These are phyloP conservation scores for Agriopis leucophaearia DNA, from an alignment of 2,888 invertebrate species.

Conservation along the genomic window DNA sequence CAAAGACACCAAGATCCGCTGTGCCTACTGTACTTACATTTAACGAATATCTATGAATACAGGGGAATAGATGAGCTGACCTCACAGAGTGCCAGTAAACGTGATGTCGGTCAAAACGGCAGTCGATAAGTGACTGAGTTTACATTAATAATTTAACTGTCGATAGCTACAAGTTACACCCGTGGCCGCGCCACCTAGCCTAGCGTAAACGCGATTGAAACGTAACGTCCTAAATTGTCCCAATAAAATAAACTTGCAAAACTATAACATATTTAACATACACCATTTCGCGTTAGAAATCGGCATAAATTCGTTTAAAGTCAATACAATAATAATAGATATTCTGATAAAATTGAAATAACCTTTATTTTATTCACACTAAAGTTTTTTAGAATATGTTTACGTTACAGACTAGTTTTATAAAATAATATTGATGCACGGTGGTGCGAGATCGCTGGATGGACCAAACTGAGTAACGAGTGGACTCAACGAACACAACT, in stretches of 20 bases:
- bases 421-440: slow-evolving; percentile 76
- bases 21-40: slow-evolving; percentile 75
- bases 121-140: slow-evolving; percentile 58
- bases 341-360: slow-evolving; percentile 84
- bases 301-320: slow-evolving; percentile 81
- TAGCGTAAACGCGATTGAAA: slow-evolving; percentile 82
- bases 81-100: slow-evolving; percentile 70
- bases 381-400: slow-evolving; percentile 83
- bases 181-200: slow-evolving; percentile 82
- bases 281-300: slow-evolving; percentile 63
- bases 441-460: slow-evolving; percentile 77
- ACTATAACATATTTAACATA: slow-evolving; percentile 78
- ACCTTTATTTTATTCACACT: slow-evolving; percentile 84
- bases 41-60: slow-evolving; percentile 78
- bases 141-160: slow-evolving; percentile 64
- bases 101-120: slow-evolving; percentile 61
- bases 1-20: too few relatives aligned
- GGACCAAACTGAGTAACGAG: slow-evolving; percentile 35
- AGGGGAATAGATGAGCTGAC: slow-evolving; percentile 61
- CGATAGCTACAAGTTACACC: slow-evolving; percentile 71
- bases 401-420: slow-evolving; percentile 75
- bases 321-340: slow-evolving; percentile 80
- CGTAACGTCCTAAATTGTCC: slow-evolving; percentile 79
- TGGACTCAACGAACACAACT: slow-evolving; percentile 6
- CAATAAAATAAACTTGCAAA: slow-evolving; percentile 78